Conservation (phyloP, 2,113 vertebrate genomes). For the Scomber colias region DNA sequence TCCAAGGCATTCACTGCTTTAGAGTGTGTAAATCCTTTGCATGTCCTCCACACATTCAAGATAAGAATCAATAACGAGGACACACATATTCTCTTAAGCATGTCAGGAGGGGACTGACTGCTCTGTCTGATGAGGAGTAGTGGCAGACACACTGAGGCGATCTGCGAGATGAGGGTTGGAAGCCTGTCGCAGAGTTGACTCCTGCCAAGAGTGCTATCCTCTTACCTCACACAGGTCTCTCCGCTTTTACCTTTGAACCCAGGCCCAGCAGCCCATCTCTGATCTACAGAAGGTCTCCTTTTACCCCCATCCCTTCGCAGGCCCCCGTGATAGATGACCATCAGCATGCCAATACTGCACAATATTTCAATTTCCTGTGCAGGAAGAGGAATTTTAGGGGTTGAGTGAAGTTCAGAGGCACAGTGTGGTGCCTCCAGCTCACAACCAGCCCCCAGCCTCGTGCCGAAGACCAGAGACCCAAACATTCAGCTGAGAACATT, state of each 20-base stretch:
- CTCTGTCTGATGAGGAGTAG: constrained; percentile 20
- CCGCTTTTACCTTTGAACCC: constrained; percentile 80
- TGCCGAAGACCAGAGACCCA: constrained; percentile 88
- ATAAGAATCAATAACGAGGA: background rate
- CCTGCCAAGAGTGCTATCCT: constrained; percentile 58
- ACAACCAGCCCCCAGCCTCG: constrained; percentile 76
- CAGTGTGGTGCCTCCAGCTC: constrained; percentile 90
- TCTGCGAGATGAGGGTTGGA: constrained; percentile 47
- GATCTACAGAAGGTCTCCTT: constrained; percentile 72
- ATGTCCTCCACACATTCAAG: constrained; percentile 6
- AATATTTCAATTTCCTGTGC: constrained; percentile 97
- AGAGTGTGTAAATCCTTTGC: constrained; percentile 1
- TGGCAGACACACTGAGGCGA: background rate
- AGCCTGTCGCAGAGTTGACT: constrained; percentile 47
- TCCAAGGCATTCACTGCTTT: constrained; percentile 2
- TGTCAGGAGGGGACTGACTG: constrained; percentile 33
- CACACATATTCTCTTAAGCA: background rate
- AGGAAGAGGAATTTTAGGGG: constrained; percentile 91
- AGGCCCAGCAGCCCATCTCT: constrained; percentile 71
- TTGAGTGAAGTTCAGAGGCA: constrained; percentile 93
- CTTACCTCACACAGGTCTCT: constrained; percentile 59
- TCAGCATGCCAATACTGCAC: constrained; percentile 89
- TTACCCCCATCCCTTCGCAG: constrained; percentile 71
- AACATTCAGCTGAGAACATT: constrained; percentile 90
- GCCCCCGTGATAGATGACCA: constrained; percentile 90